These are phyloP conservation scores for Hirtodrosophila trivittata DNA, from an alignment of 2,888 invertebrate genomes.

Conservation along the genomic window DNA sequence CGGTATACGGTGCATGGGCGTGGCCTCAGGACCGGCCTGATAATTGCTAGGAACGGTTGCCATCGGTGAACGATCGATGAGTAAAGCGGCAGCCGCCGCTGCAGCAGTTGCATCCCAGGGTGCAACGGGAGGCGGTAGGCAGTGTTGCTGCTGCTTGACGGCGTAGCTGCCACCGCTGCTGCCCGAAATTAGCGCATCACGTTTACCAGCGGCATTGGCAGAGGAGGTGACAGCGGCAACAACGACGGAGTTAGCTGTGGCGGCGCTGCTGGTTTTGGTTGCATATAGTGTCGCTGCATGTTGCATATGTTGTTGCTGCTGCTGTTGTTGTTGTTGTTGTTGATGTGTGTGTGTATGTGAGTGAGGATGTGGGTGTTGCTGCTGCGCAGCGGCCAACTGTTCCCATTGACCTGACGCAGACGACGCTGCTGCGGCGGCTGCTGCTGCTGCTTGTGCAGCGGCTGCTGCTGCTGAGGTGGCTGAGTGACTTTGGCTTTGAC, in stretches of 20 bases:
- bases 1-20: conserved; percentile 72
- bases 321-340: conserved; percentile 44
- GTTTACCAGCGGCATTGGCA: conserved; percentile 76
- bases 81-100: conserved; percentile 70
- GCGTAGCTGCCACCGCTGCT: conserved; percentile 60
- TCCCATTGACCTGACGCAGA: conserved; percentile 81
- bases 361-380: conserved; percentile 32
- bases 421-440: conserved; percentile 59
- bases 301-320: conserved; percentile 47
- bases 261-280: conserved; percentile 61
- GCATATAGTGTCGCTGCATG: conserved; percentile 62
- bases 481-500: conserved; percentile 72
- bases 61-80: conserved; percentile 83
- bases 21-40: conserved; percentile 84
- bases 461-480: conserved; percentile 54
- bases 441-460: conserved; percentile 46
- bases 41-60: conserved; percentile 84
- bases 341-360: conserved; percentile 38
- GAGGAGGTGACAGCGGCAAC: conserved; percentile 31
- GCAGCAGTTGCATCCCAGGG: conserved; percentile 73
- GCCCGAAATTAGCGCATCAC: conserved; percentile 84
- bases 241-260: conserved; percentile 19
- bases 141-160: conserved; percentile 74
- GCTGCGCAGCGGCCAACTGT: conserved; percentile 80
- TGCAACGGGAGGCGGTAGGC: conserved; percentile 61